Base-by-base conservation (phyloP, 2,113 vertebrate species). In the Hipposideros armiger region DNA sequence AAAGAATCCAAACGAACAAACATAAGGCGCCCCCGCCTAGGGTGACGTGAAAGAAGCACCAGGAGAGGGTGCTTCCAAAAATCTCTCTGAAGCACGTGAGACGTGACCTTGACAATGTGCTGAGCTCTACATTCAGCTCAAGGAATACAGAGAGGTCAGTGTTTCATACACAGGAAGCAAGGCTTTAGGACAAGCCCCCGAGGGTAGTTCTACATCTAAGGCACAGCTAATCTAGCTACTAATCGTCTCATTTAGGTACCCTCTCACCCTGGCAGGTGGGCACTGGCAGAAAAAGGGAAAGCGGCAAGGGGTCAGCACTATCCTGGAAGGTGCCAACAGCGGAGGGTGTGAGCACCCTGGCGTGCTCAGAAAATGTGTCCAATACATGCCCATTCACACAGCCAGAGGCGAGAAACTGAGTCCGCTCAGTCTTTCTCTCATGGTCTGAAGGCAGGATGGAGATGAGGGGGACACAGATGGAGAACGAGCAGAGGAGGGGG, bases 331-430 rank as follows among this genome's bases (percentile, higher is more conserved):
- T 98, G 98, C 99, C 99, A 97, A 99, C 95, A n/a, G 99, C 98
- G 3, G 99, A 98, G 92, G 99, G 99, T 0, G 99, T 99, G 19
- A 99, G 98, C 92, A 99, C 98, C 56, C 98, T 99, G 98, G 99
- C 99, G 0, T 99, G 99, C 98, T 99, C 99, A 0, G 99, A 99
- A 66, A 99, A 94, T 0, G 98, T 96, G 98, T 99, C 98, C 98
- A 99, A 98, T 98, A 99, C 99, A 93, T 98, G 99, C 97, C 98
- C 98, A 87, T 99, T 99, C 97, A 99, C 98, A 98, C 99, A 99
- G 97, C 98, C 99, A 95, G 99, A 99, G 99, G 99, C 98, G 47
- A 99, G 99, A 98, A 99, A 99, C 95, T 98, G 99, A 97, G 99
- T 97, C 98, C 99, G 98, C 96, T 99, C 99, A 97, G 99, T 99